Base-by-base conservation (phyloP, 1,140 invertebrate species). In the Ceratoteleas bidentatus region DNA sequence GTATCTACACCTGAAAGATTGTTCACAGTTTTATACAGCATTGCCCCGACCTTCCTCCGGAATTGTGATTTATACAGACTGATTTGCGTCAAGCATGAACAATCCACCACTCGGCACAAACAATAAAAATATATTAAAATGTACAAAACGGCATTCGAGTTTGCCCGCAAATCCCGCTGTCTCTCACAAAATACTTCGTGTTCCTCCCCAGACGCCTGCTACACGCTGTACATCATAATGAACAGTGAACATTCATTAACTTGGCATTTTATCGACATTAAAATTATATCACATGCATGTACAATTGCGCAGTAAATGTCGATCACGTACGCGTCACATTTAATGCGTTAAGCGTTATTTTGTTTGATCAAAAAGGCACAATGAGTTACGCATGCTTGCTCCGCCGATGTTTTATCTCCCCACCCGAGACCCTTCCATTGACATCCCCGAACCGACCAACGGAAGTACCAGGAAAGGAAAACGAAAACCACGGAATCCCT, bases 201-300 rank as follows among this genome's bases (percentile, higher is more conserved):
- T 45, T 58, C 32, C 24, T 24, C n/a, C n/a, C n/a, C n/a, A n/a
- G n/a, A n/a, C n/a, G 24, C 24, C 24, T 24, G 24, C 24, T 1
- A 24, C 24, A 61, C 64, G 77, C 77, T 68, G 77, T 58, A 52
- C 57, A 74, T 56, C 68, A 62, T 73, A 73, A 80, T 73, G 69
- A 80, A 80, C 57, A 80, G 61, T 73, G 69, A 80, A 80, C 77
- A 80, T 80, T 80, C 77, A 74, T 80, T 74, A 68, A 73, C 62
- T 80, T 80, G 69, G 77, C 77, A 74, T 73, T 58, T 81, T 81
- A 65, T 75, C 58, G 75, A 70, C 58, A 75, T 64, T 81, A 81
- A 72, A 75, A 68, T 32, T 81, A 74, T 74, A 81, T 81, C 78
- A 81, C 77, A 81, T 81, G 69, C 77, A 81, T 74, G 52, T 81